These are phyloP conservation scores for Mormyrus proboscirostris DNA, from an alignment of 2,797 vertebrate species.

Conservation along the genomic window DNA sequence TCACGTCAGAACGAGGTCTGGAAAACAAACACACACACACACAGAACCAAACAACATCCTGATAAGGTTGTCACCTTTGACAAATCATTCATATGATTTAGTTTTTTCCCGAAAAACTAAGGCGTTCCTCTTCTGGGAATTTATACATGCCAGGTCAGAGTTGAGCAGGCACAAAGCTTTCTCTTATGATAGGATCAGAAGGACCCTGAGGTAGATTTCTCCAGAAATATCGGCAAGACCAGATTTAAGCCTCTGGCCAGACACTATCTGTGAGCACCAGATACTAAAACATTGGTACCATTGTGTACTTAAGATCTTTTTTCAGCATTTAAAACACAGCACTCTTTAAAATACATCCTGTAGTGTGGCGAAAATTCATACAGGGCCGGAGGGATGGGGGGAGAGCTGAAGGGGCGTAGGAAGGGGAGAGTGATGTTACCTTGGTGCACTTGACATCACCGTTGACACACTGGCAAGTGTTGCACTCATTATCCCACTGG, in stretches of 20 bases:
- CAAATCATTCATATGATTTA: neutral
- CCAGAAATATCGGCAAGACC: neutral
- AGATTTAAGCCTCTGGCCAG: neutral
- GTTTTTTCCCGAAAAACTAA: neutral
- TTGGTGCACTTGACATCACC: conserved; percentile 79
- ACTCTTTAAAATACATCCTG: neutral
- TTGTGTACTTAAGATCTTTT: neutral
- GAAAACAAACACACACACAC: neutral
- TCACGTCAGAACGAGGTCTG: neutral
- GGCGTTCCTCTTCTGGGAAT: neutral
- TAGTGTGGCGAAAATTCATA: neutral
- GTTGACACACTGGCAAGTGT: conserved; percentile 77
- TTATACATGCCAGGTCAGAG: neutral
- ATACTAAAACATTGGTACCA: neutral
- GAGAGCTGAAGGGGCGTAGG: no score
- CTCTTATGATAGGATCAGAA: neutral
- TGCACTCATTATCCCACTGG: conserved; percentile 85
- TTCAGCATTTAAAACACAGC: neutral
- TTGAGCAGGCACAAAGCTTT: neutral
- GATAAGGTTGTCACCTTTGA: neutral
- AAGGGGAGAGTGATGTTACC: conserved; percentile 50
- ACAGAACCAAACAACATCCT: neutral
- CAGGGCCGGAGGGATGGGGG: neutral
- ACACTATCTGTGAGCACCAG: neutral
- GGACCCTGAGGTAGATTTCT: neutral